Percentiles rank a stretch among this genome's conserved stretches.
Conservation (phyloP, 2,888 invertebrate species). For the Andrena marginata region DNA sequence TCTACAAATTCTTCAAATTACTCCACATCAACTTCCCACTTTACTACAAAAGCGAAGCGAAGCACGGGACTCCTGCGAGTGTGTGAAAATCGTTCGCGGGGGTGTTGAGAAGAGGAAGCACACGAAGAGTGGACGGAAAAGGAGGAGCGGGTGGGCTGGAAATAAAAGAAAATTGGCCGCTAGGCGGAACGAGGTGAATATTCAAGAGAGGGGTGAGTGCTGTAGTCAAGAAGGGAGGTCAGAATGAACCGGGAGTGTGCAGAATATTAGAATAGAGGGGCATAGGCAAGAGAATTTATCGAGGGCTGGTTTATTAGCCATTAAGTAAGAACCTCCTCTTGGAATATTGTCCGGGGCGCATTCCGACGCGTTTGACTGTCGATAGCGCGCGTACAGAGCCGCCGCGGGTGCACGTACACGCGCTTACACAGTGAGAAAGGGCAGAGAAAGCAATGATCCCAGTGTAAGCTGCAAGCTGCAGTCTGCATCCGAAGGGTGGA, state of each 20-base stretch:
- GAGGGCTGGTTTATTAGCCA: constrained; percentile 66
- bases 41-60: neutral
- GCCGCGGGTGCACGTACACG: neutral
- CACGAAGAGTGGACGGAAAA: neutral
- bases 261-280: constrained; percentile 57
- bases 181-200: constrained; percentile 57
- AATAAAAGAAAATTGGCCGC: constrained; percentile 60
- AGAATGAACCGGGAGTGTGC: neutral
- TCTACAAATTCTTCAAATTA: neutral
- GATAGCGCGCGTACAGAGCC: constrained; percentile 34
- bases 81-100: neutral
- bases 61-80: neutral
- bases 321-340: constrained; percentile 58
- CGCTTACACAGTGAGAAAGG: neutral
- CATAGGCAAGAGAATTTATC: constrained; percentile 60
- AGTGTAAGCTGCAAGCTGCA: constrained; percentile 65
- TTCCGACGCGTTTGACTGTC: constrained; percentile 57
- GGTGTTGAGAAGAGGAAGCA: neutral
- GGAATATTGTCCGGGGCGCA: constrained; percentile 65
- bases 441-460: constrained; percentile 45
- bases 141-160: constrained; percentile 1
- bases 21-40: neutral
- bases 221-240: neutral
- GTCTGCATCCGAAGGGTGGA: constrained; percentile 71
- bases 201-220: constrained; percentile 34